phyloP scores from a whole-genome alignment of 2,888 invertebrate genomes.

The Xylocampa areola region DNA sequence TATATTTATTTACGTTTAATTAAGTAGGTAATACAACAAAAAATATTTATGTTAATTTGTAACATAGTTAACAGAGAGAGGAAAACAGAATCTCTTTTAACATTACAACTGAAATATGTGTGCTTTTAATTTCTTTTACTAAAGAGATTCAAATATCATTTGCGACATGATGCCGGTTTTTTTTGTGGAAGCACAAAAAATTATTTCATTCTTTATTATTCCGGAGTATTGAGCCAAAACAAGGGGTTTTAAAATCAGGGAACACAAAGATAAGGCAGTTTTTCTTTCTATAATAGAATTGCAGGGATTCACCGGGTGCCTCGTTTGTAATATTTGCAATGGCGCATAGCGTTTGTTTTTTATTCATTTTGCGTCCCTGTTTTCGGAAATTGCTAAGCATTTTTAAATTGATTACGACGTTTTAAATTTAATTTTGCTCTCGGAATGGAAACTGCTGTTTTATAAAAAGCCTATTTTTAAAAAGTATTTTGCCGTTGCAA shows the following conservation, averaged over 20 bases:
- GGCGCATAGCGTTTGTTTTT: constrained; percentile 40
- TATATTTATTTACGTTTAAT: too few species aligned
- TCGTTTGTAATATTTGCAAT: constrained; percentile 45
- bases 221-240: constrained; percentile 61
- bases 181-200: constrained; percentile 51
- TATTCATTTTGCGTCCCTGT: constrained; percentile 16
- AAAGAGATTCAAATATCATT: constrained; percentile 57
- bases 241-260: constrained; percentile 62
- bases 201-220: constrained; percentile 64
- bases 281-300: constrained; percentile 62
- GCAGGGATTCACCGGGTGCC: constrained; percentile 53
- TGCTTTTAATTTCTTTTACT: constrained; percentile 40
- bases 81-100: constrained; percentile 26
- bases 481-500: neutral
- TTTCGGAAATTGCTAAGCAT: constrained; percentile 25
- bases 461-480: neutral
- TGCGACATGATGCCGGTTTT: constrained; percentile 55
- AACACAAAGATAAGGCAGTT: constrained; percentile 54
- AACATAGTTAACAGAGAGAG: neutral
- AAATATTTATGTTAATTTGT: too few species aligned
- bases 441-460: neutral
- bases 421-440: constrained; percentile 27
- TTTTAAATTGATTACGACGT: constrained; percentile 31
- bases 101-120: constrained; percentile 36
- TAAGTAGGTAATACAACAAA: too few species aligned